Evolutionary conservation across 2,888 invertebrate genomes (phyloP).

Genomic region (Galeopsomyia nigrocyanea): DNA sequence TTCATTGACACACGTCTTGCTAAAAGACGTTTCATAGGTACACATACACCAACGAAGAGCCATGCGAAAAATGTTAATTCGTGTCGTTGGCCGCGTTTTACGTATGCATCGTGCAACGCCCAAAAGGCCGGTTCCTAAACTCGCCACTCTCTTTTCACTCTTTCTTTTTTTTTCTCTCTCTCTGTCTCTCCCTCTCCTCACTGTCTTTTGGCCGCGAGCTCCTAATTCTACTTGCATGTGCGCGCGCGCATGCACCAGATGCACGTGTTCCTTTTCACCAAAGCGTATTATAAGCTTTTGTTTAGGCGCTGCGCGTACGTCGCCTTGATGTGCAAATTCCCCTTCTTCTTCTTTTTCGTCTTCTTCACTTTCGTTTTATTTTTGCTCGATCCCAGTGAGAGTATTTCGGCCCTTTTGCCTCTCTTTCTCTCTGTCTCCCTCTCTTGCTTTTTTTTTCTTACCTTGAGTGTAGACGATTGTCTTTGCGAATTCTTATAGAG

Average conservation of each 20-base stretch:
- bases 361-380: conserved; percentile 5
- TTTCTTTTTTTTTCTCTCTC: background rate
- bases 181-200: background rate
- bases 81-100: conserved; percentile 37
- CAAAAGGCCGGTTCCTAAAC: conserved; percentile 36
- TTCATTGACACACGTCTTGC: too few relatives aligned
- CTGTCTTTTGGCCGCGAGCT: background rate
- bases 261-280: conserved; percentile 24
- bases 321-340: conserved; percentile 15
- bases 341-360: conserved; percentile 19
- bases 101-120: conserved; percentile 33
- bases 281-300: conserved; percentile 6
- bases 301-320: conserved; percentile 16
- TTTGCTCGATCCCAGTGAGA: background rate
- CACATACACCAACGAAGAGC: background rate
- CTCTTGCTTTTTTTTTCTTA: too few relatives aligned
- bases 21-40: too few relatives aligned
- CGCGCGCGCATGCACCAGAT: conserved; percentile 6
- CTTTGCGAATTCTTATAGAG: too few relatives aligned
- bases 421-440: too few relatives aligned
- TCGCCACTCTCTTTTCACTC: background rate
- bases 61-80: conserved; percentile 38
- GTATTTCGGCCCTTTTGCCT: background rate
- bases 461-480: too few relatives aligned
- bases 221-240: conserved; percentile 29